Evolutionary conservation across 2,888 invertebrate species (phyloP).

Genomic region (Agonopterix subpropinquella): DNA sequence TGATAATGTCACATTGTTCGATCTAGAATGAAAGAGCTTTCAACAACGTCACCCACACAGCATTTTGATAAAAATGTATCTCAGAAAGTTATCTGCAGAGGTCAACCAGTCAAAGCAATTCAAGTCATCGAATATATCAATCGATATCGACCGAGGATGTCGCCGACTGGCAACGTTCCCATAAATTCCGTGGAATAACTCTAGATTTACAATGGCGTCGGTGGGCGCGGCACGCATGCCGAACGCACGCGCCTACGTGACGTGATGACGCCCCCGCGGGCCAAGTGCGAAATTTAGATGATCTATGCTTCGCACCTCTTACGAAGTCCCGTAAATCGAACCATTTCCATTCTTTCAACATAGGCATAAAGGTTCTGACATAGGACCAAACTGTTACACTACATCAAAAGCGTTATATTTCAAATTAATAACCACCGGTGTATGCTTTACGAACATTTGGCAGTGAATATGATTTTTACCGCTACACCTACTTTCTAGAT

Average conservation of each 20-base stretch:
- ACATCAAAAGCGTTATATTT: background rate
- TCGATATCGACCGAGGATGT: constrained; percentile 35
- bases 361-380: too few species aligned
- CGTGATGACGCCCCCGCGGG: constrained; percentile 8
- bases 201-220: constrained; percentile 40
- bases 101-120: too few species aligned
- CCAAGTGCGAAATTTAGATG: constrained; percentile 10
- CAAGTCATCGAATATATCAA: background rate
- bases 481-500: background rate
- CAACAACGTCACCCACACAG: too few species aligned
- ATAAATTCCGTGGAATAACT: constrained; percentile 43
- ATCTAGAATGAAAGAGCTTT: too few species aligned
- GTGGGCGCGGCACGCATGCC: constrained; percentile 41
- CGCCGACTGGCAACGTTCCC: constrained; percentile 44
- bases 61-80: too few species aligned
- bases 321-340: too few species aligned
- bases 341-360: too few species aligned
- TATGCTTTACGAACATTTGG: constrained; percentile 2
- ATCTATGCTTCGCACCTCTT: background rate
- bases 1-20: too few species aligned
- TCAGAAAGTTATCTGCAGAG: too few species aligned
- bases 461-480: background rate
- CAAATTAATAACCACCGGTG: background rate
- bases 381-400: background rate
- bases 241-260: constrained; percentile 46